phyloP scores from a whole-genome alignment of 2,113 vertebrate genomes.

The Nematolebias whitei region DNA sequence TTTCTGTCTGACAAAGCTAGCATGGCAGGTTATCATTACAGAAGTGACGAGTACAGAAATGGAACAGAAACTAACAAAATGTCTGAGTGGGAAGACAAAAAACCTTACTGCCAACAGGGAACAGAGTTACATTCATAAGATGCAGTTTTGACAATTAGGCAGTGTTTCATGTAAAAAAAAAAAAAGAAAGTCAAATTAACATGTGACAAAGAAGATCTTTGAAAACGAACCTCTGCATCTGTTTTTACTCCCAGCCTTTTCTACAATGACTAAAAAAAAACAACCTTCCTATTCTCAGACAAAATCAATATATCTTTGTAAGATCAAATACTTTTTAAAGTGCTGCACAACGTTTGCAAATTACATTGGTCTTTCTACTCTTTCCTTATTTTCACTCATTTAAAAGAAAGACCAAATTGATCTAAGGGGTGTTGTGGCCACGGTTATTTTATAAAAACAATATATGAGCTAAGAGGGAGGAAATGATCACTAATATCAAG shows the following conservation, averaged over 20 bases:
- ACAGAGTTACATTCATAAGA: not conserved
- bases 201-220: not conserved
- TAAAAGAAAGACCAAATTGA: too few species aligned
- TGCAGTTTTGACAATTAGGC: not conserved
- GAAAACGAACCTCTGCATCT: too few species aligned
- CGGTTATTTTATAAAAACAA: not conserved
- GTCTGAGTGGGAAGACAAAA: not conserved
- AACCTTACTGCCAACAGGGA: not conserved
- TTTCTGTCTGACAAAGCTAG: not conserved
- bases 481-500: too few species aligned
- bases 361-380: too few species aligned
- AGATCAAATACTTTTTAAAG: too few species aligned
- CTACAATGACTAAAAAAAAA: not conserved
- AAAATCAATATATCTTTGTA: not conserved
- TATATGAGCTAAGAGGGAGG: too few species aligned
- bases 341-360: too few species aligned
- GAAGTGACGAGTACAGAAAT: constrained; percentile 17
- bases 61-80: constrained; percentile 18
- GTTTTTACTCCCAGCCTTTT: not conserved
- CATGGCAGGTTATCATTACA: constrained; percentile 5
- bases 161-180: too few species aligned
- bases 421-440: too few species aligned
- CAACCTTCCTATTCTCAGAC: not conserved
- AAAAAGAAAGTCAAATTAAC: not conserved
- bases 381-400: too few species aligned